Conservation (phyloP, 1,140 invertebrate species). For the Hermetia illucens region DNA sequence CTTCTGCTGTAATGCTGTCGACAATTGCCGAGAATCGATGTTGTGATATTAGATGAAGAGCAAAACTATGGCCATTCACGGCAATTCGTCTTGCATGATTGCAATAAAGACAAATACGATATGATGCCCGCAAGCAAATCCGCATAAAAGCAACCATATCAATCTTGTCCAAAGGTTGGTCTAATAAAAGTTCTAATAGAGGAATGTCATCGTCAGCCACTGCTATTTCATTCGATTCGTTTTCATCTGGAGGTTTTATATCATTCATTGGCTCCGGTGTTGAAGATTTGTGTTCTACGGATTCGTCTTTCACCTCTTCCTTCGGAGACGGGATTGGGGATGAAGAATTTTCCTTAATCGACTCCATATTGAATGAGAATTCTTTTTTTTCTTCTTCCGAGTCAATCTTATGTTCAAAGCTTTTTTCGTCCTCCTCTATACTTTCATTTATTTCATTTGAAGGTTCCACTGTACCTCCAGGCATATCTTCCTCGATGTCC, state of each 20-base stretch:
- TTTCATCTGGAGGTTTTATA: conserved; percentile 17
- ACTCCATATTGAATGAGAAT: no score
- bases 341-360: no score
- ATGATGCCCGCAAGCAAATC: conserved; percentile 51
- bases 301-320: conserved; percentile 11
- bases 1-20: conserved; percentile 55
- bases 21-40: conserved; percentile 59
- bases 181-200: conserved; percentile 54
- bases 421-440: no score
- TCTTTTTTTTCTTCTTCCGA: no score
- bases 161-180: conserved; percentile 56
- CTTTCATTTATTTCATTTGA: no score
- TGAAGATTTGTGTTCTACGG: conserved; percentile 2
- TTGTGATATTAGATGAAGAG: conserved; percentile 58
- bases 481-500: neutral
- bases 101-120: conserved; percentile 60
- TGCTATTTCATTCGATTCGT: conserved; percentile 13
- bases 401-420: no score
- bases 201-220: conserved; percentile 47
- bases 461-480: no score
- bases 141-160: conserved; percentile 52
- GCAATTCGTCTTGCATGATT: conserved; percentile 69
- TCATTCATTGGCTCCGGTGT: neutral
- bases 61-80: conserved; percentile 64
- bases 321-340: no score